Evolutionary conservation across 2,888 invertebrate species (phyloP).

Genomic region (Cabera pusaria): DNA sequence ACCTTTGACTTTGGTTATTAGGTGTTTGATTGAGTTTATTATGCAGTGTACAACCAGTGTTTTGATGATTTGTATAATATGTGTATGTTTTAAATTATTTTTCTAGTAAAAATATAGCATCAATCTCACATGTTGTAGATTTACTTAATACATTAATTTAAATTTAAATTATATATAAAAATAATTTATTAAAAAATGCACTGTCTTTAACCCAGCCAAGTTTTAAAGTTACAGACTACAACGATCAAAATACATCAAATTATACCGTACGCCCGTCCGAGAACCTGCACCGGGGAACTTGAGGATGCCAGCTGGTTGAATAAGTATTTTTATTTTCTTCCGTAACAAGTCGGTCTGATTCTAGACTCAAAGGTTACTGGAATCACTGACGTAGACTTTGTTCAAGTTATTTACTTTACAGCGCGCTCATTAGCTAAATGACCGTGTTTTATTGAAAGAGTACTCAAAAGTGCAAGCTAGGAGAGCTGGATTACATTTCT

Average conservation of each 20-base stretch:
- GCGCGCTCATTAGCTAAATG: conserved; percentile 77
- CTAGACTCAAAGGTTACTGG: conserved; percentile 56
- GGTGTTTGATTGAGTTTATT: conserved; percentile 21
- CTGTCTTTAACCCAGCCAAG: conserved; percentile 2
- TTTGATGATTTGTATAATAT: no score
- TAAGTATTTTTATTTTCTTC: conserved; percentile 45
- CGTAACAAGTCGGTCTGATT: conserved; percentile 42
- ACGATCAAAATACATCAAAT: conserved; percentile 17
- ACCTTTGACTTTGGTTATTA: conserved; percentile 19
- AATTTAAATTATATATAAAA: no score
- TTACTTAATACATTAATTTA: no score
- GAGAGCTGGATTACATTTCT: conserved; percentile 18
- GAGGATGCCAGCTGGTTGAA: conserved; percentile 34
- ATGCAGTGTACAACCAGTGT: conserved; percentile 20
- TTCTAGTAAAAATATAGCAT: no score
- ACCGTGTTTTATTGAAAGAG: conserved; percentile 71
- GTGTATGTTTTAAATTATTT: no score
- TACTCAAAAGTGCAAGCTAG: conserved; percentile 30
- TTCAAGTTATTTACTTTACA: conserved; percentile 73
- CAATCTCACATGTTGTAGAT: no score
- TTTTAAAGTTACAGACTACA: conserved; percentile 2
- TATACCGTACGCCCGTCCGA: conserved; percentile 27
- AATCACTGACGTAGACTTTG: conserved; percentile 68
- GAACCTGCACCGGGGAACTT: conserved; percentile 30
- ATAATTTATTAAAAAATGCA: no score